A percentile compares a stretch with the other conserved stretches of the same genome.
Evolutionary conservation across 2,797 vertebrate genomes (phyloP).

Genomic region (Poecilia wingei): DNA sequence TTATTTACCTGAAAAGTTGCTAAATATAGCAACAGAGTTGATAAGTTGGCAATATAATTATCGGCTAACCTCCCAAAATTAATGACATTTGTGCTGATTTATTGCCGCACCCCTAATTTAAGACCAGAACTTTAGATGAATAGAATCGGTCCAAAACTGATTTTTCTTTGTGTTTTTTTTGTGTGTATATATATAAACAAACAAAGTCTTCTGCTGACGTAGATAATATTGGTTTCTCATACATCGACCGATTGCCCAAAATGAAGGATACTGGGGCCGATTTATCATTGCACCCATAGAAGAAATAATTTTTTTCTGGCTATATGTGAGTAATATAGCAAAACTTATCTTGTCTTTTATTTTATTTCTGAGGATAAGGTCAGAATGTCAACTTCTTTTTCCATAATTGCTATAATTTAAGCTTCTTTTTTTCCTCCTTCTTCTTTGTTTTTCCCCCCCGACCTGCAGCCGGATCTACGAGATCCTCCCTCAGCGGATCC

Average conservation of each 20-base stretch:
- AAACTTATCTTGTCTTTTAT: background rate
- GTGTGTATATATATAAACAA: too few species aligned
- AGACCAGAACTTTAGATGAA: background rate
- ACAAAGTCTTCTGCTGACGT: background rate
- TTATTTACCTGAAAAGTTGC: too few species aligned
- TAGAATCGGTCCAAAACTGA: background rate
- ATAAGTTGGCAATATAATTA: too few species aligned
- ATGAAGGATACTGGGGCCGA: background rate
- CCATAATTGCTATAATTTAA: background rate
- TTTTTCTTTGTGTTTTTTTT: background rate
- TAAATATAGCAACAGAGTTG: too few species aligned
- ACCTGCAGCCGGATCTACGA: constrained; percentile 88
- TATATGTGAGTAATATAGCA: background rate
- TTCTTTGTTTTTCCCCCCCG: too few species aligned
- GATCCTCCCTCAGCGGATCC: constrained; percentile 94
- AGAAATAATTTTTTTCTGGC: background rate
- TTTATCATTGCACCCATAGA: background rate
- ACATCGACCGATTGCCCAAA: background rate
- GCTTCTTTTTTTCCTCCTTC: background rate
- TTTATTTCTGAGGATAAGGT: background rate
- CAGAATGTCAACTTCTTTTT: background rate
- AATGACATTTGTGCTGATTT: too few species aligned
- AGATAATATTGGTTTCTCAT: background rate
- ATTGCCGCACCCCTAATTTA: too few species aligned
- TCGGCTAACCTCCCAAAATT: too few species aligned